These are phyloP conservation scores for Iselma pallidipennis DNA, from an alignment of 2,888 invertebrate genomes.

Conservation along the genomic window DNA sequence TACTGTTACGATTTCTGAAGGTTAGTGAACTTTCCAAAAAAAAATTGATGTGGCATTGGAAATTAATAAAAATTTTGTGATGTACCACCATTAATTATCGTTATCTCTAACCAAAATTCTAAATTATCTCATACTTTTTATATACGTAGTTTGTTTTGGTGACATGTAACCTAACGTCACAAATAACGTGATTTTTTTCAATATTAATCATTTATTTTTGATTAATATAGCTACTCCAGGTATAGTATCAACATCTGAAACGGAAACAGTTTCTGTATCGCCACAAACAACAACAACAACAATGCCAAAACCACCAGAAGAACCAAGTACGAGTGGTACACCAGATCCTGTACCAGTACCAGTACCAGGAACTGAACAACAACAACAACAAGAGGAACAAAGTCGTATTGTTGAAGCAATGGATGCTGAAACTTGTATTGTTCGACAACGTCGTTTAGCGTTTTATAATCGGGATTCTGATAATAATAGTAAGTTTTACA, in stretches of 20 bases:
- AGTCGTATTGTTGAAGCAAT: constrained; percentile 64
- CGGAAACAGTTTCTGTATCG: neutral
- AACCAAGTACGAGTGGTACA: constrained; percentile 7
- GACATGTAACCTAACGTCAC: too few species aligned
- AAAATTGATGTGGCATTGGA: too few species aligned
- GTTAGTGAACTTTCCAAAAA: constrained; percentile 35
- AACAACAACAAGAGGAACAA: constrained; percentile 39
- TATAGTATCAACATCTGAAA: neutral
- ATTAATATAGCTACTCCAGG: neutral
- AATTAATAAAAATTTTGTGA: too few species aligned
- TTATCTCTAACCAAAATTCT: too few species aligned
- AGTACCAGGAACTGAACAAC: neutral
- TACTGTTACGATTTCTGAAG: constrained; percentile 49
- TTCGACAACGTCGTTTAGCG: constrained; percentile 54
- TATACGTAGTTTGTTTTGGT: too few species aligned
- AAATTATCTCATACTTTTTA: too few species aligned
- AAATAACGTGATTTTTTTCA: too few species aligned
- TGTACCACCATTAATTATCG: too few species aligned
- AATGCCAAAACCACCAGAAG: constrained; percentile 16
- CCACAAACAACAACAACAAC: neutral
- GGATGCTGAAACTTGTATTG: constrained; percentile 58
- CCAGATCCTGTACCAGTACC: neutral
- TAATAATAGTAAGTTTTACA: neutral
- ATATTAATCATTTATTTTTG: constrained; percentile 29
- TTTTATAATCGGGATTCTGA: constrained; percentile 38